Evolutionary conservation across 2,888 invertebrate genomes (phyloP).

Genomic region (Caenorhabditis afra): DNA sequence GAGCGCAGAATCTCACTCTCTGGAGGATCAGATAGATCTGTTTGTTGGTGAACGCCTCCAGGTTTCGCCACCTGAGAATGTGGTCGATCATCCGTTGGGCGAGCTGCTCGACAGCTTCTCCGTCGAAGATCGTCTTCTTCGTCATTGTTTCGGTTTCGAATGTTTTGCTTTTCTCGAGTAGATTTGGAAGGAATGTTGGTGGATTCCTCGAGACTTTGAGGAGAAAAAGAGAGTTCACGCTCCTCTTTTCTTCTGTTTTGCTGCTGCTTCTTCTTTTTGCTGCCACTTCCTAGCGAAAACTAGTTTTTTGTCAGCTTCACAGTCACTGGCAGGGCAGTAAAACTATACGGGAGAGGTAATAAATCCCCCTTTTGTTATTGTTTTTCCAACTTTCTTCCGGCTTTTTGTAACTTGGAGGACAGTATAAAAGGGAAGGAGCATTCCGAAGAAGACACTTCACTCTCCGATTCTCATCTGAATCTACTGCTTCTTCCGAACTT

Average conservation of each 20-base stretch:
- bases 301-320: background rate
- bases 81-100: slow-evolving; percentile 57
- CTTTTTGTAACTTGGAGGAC: slow-evolving; percentile 2
- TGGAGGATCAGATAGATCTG: slow-evolving; percentile 52
- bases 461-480: background rate
- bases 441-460: slow-evolving; percentile 1
- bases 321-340: background rate
- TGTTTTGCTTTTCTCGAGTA: too few species aligned
- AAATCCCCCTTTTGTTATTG: slow-evolving; percentile 9
- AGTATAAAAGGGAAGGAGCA: slow-evolving; percentile 3
- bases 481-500: background rate
- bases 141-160: background rate
- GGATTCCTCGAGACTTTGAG: too few species aligned
- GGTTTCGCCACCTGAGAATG: slow-evolving; percentile 38
- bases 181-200: background rate
- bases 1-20: slow-evolving; percentile 1
- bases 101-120: slow-evolving; percentile 43
- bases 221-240: too few species aligned
- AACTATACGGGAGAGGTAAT: background rate
- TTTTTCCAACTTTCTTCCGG: background rate
- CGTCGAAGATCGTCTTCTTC: background rate
- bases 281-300: background rate
- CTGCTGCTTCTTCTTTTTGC: too few species aligned
- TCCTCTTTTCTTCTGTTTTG: too few species aligned
- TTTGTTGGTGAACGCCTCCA: slow-evolving; percentile 57